These are phyloP conservation scores for Anas platyrhynchos DNA, from an alignment of 2,113 vertebrate species.

Conservation along the genomic window DNA sequence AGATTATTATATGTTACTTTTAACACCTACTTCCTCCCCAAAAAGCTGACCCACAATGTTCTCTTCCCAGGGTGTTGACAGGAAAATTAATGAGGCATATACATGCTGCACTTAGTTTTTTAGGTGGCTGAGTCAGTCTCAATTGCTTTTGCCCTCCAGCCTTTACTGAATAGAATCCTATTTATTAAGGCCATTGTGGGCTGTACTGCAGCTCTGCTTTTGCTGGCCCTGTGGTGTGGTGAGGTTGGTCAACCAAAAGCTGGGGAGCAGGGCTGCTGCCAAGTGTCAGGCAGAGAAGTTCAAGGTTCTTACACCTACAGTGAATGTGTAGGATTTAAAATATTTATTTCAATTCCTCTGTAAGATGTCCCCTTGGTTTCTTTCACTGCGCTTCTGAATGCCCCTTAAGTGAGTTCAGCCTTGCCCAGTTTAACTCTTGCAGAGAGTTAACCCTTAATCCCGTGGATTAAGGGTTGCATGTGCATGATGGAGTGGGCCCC, in stretches of 20 bases:
- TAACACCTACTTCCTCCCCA: neutral
- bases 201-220: neutral
- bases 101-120: neutral
- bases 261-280: neutral
- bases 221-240: neutral
- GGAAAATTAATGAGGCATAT: slow-evolving; percentile 48
- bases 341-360: neutral
- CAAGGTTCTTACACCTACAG: neutral
- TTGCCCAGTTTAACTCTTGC: neutral
- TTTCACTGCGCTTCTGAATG: neutral
- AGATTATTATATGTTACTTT: slow-evolving; percentile 8
- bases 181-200: neutral
- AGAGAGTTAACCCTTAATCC: neutral
- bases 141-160: slow-evolving; percentile 7
- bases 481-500: neutral
- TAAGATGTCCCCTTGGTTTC: neutral
- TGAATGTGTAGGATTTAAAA: neutral
- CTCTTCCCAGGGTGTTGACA: slow-evolving; percentile 41
- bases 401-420: neutral
- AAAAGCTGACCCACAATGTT: slow-evolving; percentile 20
- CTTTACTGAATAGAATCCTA: slow-evolving; percentile 1
- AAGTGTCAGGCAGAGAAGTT: too few species aligned
- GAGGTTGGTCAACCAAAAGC: neutral
- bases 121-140: slow-evolving; percentile 42
- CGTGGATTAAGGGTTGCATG: neutral